Percentiles rank a stretch among this genome's conserved stretches.
These are phyloP conservation scores for Xestobium rufovillosum DNA, from an alignment of 2,888 invertebrate genomes.

Conservation along the genomic window DNA sequence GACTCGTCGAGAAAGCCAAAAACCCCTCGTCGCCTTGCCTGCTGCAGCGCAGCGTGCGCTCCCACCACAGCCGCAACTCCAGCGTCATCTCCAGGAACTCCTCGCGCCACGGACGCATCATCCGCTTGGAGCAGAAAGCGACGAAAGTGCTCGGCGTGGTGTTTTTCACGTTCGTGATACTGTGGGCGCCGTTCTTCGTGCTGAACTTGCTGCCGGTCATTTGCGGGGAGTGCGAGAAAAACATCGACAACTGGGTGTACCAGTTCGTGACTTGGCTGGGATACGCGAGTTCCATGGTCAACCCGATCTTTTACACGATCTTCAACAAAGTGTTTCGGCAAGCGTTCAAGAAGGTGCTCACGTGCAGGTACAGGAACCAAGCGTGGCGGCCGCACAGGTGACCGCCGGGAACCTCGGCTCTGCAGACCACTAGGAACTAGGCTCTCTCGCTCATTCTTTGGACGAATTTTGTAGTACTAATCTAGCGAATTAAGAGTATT, in stretches of 20 bases:
- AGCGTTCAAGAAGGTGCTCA: conserved; percentile 79
- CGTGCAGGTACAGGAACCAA: conserved; percentile 63
- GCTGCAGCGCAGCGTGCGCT: conserved; percentile 49
- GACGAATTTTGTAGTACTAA: no score
- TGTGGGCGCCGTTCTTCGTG: conserved; percentile 95
- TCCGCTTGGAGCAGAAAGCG: conserved; percentile 89
- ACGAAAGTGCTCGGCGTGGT: conserved; percentile 92
- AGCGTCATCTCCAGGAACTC: conserved; percentile 76
- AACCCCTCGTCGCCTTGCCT: conserved; percentile 52
- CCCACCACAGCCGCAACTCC: conserved; percentile 71
- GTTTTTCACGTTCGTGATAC: conserved; percentile 87
- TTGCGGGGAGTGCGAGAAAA: conserved; percentile 70
- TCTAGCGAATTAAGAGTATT: no score
- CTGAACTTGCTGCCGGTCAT: conserved; percentile 79
- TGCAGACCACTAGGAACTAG: no score
- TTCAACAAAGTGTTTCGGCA: conserved; percentile 91
- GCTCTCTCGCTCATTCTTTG: no score
- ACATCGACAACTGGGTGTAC: conserved; percentile 70
- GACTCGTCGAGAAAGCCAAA: conserved; percentile 36
- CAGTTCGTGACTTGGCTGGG: conserved; percentile 89
- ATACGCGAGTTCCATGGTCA: conserved; percentile 90
- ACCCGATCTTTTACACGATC: conserved; percentile 93
- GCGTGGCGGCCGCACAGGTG: conserved; percentile 52
- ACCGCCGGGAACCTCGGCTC: no score
- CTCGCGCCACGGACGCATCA: conserved; percentile 73